A percentile compares a stretch with the other conserved stretches of the same genome.
Evolutionary conservation across 2,113 vertebrate species (phyloP).

Genomic region (Bufo bufo): DNA sequence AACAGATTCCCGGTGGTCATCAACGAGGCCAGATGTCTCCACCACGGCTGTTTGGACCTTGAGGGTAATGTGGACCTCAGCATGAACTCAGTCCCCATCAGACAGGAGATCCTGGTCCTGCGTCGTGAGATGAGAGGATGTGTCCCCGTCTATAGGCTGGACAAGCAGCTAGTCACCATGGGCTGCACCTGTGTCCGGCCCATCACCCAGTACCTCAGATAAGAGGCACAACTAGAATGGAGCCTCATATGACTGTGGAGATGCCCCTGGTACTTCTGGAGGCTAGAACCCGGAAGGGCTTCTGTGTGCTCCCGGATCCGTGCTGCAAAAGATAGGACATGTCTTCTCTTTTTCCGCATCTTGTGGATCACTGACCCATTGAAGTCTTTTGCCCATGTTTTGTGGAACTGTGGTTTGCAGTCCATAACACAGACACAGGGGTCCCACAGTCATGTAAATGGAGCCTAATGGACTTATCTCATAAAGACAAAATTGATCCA

Average conservation of each 20-base stretch:
- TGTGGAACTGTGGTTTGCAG: too few relatives aligned
- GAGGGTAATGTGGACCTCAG: constrained; percentile 69
- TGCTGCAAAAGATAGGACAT: too few relatives aligned
- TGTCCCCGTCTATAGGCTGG: background rate
- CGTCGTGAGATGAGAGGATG: too few relatives aligned
- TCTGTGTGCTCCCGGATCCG: too few relatives aligned
- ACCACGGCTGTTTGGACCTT: background rate
- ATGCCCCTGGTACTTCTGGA: background rate
- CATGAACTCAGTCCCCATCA: constrained; percentile 25
- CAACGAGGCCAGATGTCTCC: constrained; percentile 13
- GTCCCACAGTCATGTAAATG: too few relatives aligned
- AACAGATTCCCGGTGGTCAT: constrained; percentile 33
- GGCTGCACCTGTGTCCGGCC: constrained; percentile 41
- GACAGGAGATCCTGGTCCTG: constrained; percentile 34
- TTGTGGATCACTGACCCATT: too few relatives aligned
- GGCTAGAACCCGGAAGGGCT: too few relatives aligned
- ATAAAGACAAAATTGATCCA: too few relatives aligned
- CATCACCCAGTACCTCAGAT: background rate
- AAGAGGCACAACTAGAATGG: background rate
- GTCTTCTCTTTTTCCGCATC: too few relatives aligned
- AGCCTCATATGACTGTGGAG: background rate
- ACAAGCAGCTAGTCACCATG: constrained; percentile 22
- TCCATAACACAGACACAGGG: too few relatives aligned
- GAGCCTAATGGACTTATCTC: too few relatives aligned
- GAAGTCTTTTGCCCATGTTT: too few relatives aligned